These are phyloP conservation scores for Eupleurogrammus muticus DNA, from an alignment of 2,797 vertebrate genomes.

Conservation along the genomic window DNA sequence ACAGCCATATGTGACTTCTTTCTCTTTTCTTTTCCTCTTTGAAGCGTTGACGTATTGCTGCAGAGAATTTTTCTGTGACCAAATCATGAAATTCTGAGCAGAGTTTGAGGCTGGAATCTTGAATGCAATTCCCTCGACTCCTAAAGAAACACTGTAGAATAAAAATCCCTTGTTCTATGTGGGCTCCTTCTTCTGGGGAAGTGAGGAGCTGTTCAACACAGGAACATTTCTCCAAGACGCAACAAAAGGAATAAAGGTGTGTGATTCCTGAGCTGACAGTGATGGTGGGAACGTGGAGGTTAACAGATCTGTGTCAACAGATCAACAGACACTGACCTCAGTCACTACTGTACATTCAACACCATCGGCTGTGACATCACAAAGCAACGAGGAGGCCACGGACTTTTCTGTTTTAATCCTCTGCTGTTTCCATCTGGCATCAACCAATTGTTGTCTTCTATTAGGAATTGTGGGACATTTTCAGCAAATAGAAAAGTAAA, in stretches of 20 bases:
- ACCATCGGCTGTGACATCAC: no score
- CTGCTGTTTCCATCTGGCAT: no score
- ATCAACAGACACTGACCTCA: no score
- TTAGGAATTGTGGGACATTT: no score
- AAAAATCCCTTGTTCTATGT: slow-evolving; percentile 27
- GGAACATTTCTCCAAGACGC: slow-evolving; percentile 28
- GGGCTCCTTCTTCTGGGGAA: slow-evolving; percentile 33
- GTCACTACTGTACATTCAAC: no score
- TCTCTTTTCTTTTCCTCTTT: slow-evolving; percentile 4
- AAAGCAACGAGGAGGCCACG: no score
- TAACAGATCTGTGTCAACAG: no score
- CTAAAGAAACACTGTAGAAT: slow-evolving; percentile 13
- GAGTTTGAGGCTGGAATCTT: slow-evolving; percentile 20
- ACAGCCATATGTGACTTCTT: background rate
- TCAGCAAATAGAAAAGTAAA: no score
- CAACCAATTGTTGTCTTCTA: no score
- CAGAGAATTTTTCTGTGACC: slow-evolving; percentile 27
- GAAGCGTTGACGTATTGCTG: slow-evolving; percentile 27
- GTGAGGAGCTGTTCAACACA: slow-evolving; percentile 29
- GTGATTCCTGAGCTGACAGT: slow-evolving; percentile 16
- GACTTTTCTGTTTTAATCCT: no score
- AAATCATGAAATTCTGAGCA: slow-evolving; percentile 33
- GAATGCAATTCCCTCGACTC: slow-evolving; percentile 34
- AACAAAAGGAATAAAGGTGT: slow-evolving; percentile 21
- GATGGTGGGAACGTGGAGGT: slow-evolving; percentile 20